Base-by-base conservation (phyloP, 2,888 invertebrate genomes). In the Neoascia interrupta region DNA sequence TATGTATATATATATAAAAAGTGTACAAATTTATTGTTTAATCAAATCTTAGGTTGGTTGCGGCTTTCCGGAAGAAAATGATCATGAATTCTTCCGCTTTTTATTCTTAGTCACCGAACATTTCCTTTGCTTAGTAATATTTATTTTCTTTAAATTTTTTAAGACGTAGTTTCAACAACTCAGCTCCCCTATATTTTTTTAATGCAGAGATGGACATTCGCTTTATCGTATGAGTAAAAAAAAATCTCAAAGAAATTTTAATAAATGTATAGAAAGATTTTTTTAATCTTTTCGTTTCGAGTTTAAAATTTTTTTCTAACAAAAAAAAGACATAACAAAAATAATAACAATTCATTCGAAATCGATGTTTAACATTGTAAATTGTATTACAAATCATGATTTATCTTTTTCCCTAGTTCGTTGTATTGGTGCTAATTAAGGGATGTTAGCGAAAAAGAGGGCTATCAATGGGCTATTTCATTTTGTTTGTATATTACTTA, bases 391-490 rank as follows among this genome's bases (percentile, higher is more conserved):
- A 39, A 16, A 10, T 60, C 16, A 26, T 68, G 37, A 54, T 49
- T 43, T 10, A 56, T 41, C 51, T 41, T 56, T 54, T 56, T 56
- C 58, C 60, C 39, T 60, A 31, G 16, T 21, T 63, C 56, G 75
- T 76, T 76, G 53, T 72, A 76, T 72, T 72, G 53, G 72, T 70
- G 76, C 76, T 76, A 76, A 76, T 64, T 72, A 60, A 76, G 72
- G 47, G n/a, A n/a, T 54, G 51, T 45, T 53, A 45, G 41, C 45
- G 36, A 58, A 76, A 70, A n/a, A n/a, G n/a, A 60, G 64, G 56
- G 23, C 37, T 51, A 70, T 60, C 58, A 72, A 72, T 72, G 39
- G 28, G n/a, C 28, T 69, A 31, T 49, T 58, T 28, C 16, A 21
- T 45, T 75, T 63, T 56, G n/a, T 54, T 45, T 43, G 13, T 18